Conservation (phyloP, 2,113 vertebrate species). For the Ciconia maguari region DNA sequence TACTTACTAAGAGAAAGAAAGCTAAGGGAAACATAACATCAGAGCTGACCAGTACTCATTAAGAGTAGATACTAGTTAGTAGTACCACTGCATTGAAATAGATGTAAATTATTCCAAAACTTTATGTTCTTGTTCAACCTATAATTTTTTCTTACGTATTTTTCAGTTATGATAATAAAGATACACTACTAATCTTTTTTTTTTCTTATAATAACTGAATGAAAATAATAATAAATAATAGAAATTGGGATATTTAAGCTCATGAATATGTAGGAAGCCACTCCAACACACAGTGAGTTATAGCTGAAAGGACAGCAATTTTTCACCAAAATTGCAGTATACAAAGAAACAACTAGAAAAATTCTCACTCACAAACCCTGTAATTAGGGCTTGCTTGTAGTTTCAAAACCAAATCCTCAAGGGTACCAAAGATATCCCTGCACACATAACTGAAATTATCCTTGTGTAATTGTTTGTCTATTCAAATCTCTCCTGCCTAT, state of each 20-base stretch:
- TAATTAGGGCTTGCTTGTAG: slow-evolving; percentile 1
- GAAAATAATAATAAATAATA: neutral
- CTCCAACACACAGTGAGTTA: neutral
- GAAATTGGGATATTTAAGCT: neutral
- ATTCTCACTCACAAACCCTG: neutral
- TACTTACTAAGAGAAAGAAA: neutral
- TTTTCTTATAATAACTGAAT: neutral
- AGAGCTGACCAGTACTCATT: neutral
- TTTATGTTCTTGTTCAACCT: neutral
- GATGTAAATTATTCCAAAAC: neutral
- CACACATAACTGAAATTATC: neutral
- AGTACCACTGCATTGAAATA: neutral
- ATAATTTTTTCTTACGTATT: neutral
- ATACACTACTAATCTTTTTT: neutral
- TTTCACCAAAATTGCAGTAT: neutral
- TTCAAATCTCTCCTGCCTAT: neutral
- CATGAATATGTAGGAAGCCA: neutral
- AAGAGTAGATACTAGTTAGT: neutral
- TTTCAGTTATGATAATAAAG: neutral
- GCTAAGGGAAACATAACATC: neutral
- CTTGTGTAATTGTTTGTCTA: neutral
- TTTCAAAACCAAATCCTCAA: neutral
- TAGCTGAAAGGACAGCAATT: neutral
- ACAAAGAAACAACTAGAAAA: neutral
- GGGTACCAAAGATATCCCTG: neutral